phyloP scores from a whole-genome alignment of 2,113 vertebrate species.

The Potamarius usumacintae region DNA sequence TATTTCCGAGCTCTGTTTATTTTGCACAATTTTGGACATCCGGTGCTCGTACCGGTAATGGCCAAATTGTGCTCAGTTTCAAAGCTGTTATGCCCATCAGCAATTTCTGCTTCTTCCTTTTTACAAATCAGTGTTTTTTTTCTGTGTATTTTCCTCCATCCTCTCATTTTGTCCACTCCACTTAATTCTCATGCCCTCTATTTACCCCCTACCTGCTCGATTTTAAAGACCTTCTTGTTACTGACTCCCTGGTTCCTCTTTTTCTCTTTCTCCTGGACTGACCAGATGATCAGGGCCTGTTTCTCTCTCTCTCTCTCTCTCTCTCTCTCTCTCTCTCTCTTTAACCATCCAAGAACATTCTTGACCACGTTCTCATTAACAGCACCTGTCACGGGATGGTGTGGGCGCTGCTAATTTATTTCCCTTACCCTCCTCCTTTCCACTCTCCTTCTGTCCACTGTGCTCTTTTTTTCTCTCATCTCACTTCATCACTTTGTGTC shows the following conservation, averaged over 20 bases:
- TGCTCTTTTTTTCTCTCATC: not conserved
- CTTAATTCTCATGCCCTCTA: conserved; percentile 16
- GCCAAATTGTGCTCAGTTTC: not conserved
- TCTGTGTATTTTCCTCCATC: not conserved
- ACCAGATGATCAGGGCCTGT: conserved; percentile 53
- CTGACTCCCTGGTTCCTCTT: conserved; percentile 54
- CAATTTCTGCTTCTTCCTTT: not conserved
- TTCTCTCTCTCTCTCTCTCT: conserved; percentile 71
- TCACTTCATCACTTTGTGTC: conserved; percentile 18
- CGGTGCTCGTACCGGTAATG: not conserved
- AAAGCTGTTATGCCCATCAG: not conserved
- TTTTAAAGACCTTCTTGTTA: conserved; percentile 24
- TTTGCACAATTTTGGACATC: not conserved
- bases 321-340: conserved; percentile 27
- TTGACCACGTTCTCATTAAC: conserved; percentile 83
- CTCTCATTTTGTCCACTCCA: not conserved
- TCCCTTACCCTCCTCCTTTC: conserved; percentile 52
- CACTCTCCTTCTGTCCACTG: conserved; percentile 6
- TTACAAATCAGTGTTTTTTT: not conserved
- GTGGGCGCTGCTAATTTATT: conserved; percentile 78
- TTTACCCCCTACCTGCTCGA: conserved; percentile 24
- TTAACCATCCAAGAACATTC: conserved; percentile 61
- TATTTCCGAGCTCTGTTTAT: not conserved
- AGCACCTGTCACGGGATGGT: conserved; percentile 82
- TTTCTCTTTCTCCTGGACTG: conserved; percentile 45